Base-by-base conservation (phyloP, 2,888 invertebrate species). In the Alitta virens region DNA sequence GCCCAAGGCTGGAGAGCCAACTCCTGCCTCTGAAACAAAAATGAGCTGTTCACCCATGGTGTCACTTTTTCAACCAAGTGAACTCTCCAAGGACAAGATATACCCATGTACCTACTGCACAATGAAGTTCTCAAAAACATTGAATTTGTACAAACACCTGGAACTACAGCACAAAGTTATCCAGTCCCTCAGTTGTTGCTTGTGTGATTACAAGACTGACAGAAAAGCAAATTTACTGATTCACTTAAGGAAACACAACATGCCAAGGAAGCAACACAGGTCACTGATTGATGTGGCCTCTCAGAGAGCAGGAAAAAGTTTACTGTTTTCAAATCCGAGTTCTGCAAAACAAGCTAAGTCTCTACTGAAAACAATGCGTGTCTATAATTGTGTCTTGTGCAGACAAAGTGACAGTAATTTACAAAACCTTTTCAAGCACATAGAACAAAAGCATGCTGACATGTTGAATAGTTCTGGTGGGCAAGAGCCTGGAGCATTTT, bases 131-230 rank as follows among this genome's bases (percentile, higher is more conserved):
- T 67, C 76, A 9, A 79, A 78, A 61, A 63, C 78, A 55, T 72
- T 80, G n/a, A 78, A 78, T 64, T 69, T 80, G 38, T 79, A 78
- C 67, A 80, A 79, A 62, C 80, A 80, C 63, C 62, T 80, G 38
- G 74, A 76, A 64, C 72, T 74, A 1, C 79, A 79, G 63, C 80
- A 80, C 26, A 61, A 61, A 38, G 61, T 43, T 3, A 12, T 27
- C 27, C 56, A 53, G n/a, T 2, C 26, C 18, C 2, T 33, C 16
- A 27, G 38, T 1, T 80, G 79, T 71, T 78, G 79, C 12, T 76
- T 79, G 9, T 80, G 79, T 68, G 77, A 78, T 42, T 79, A 76
- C 67, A 71, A 68, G 33, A 78, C 78, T 3, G 71, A 68, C 27
- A 71, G 67, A 56, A 75, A 77, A 66, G 78, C 79, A 63, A 77